Evolutionary conservation across 2,888 invertebrate genomes (phyloP).

Genomic region (Pachymerium ferrugineum): DNA sequence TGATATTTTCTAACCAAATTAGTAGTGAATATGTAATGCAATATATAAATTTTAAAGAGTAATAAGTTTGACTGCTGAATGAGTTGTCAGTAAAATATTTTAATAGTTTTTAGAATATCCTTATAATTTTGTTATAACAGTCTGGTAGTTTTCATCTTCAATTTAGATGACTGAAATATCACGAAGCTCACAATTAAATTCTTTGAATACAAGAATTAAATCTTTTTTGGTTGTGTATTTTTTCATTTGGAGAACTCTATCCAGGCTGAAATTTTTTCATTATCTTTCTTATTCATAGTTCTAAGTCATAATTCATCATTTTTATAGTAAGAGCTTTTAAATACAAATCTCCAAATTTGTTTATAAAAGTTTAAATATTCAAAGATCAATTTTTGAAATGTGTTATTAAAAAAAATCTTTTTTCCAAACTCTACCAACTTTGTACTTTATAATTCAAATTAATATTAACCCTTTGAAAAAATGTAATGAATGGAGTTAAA

Average conservation of each 20-base stretch:
- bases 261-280: background rate
- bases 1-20: background rate
- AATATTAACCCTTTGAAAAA: background rate
- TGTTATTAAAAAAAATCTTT: background rate
- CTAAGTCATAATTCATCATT: slow-evolving; percentile 1
- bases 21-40: background rate
- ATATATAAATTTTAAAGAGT: background rate
- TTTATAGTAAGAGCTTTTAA: slow-evolving; percentile 13
- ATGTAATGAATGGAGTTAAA: slow-evolving; percentile 11
- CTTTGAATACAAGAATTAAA: no score
- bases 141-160: background rate
- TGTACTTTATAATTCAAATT: slow-evolving; percentile 16
- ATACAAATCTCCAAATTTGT: background rate
- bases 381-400: slow-evolving; percentile 1
- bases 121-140: background rate
- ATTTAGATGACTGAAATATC: no score
- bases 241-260: background rate
- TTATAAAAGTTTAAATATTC: background rate
- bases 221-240: background rate
- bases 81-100: background rate
- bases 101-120: background rate
- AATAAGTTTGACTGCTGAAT: background rate
- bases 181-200: no score
- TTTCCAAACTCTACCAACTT: slow-evolving; percentile 13
- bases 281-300: slow-evolving; percentile 7